Percentiles rank a stretch among this genome's conserved stretches.
phyloP scores from a whole-genome alignment of 2,113 vertebrate genomes.

The Hipposideros armiger region DNA sequence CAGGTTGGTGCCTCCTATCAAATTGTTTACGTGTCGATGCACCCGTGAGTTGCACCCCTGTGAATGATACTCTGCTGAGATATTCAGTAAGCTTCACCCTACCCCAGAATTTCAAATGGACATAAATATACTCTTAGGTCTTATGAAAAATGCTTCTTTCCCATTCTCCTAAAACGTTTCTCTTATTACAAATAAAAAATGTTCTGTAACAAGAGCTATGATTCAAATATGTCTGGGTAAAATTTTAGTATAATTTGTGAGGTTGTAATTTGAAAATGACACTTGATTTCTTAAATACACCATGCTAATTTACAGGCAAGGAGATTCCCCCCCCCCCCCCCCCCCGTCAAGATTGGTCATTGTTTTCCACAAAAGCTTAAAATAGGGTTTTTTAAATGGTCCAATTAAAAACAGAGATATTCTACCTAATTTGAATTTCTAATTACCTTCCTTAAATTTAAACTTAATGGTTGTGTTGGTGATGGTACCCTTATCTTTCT shows the following conservation, averaged over 20 bases:
- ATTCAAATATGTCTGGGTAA: conserved; percentile 27
- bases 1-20: not conserved
- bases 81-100: not conserved
- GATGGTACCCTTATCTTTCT: not conserved
- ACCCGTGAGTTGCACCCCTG: accelerated
- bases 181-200: not conserved
- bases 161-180: not conserved
- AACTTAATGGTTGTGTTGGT: not conserved
- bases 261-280: conserved; percentile 42
- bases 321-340: not conserved
- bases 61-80: not conserved
- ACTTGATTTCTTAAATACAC: not conserved
- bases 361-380: conserved; percentile 48
- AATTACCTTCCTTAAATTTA: not conserved
- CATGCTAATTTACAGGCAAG: not conserved
- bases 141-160: conserved; percentile 7
- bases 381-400: conserved; percentile 30
- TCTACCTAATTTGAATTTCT: conserved; percentile 56
- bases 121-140: not conserved
- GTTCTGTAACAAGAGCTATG: not conserved
- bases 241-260: conserved; percentile 21
- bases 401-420: not conserved
- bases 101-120: not conserved
- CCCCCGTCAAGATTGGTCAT: not conserved
- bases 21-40: too few relatives aligned